Percentiles rank a stretch among this genome's conserved stretches.
Evolutionary conservation across 2,113 vertebrate genomes (phyloP).

Genomic region (Leiothrix lutea): DNA sequence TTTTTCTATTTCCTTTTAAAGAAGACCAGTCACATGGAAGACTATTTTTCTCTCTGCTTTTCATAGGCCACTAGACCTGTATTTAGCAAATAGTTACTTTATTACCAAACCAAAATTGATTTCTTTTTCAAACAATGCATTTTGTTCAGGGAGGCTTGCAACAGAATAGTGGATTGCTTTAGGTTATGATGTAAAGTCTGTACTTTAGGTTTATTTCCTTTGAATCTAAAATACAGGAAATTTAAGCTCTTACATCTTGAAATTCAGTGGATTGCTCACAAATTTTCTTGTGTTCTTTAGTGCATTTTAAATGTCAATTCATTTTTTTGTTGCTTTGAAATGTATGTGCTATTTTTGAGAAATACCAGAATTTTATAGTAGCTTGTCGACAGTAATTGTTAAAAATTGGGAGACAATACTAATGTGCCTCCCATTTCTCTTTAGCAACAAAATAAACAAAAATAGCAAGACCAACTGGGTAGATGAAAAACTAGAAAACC

Average conservation of each 20-base stretch:
- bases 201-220: background rate
- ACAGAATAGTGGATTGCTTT: background rate
- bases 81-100: background rate
- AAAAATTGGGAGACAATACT: constrained; percentile 9
- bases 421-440: background rate
- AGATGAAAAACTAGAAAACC: constrained; percentile 41
- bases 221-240: background rate
- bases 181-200: background rate
- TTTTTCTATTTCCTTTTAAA: background rate
- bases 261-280: background rate
- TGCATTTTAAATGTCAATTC: background rate
- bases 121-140: background rate
- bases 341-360: background rate
- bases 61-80: background rate
- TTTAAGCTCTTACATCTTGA: background rate
- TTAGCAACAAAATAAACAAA: constrained; percentile 19
- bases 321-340: background rate
- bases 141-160: background rate
- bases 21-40: background rate
- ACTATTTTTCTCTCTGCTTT: background rate
- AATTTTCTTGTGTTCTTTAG: background rate
- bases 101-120: background rate
- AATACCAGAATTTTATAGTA: background rate
- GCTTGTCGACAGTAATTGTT: background rate
- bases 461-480: constrained; percentile 5